phyloP scores from a whole-genome alignment of 2,113 vertebrate species.

The Semnornis frantzii region DNA sequence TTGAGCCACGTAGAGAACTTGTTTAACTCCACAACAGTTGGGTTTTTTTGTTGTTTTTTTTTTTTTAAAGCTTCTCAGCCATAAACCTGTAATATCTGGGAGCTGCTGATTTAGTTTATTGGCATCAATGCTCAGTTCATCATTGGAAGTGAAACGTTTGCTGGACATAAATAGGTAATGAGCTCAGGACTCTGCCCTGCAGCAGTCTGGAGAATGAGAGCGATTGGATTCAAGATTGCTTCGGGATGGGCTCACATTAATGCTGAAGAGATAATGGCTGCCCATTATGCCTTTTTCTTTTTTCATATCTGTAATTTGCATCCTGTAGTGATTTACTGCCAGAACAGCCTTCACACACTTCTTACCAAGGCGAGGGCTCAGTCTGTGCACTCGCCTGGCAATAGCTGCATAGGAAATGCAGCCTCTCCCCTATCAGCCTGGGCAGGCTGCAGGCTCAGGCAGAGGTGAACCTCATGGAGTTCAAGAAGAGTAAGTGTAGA shows the following conservation, averaged over 20 bases:
- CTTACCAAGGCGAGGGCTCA: background rate
- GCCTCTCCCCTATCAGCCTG: background rate
- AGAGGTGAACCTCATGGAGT: too few species aligned
- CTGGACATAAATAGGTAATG: background rate
- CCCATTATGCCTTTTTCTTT: background rate
- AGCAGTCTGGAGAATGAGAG: background rate
- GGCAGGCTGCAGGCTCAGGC: too few species aligned
- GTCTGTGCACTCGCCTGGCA: background rate
- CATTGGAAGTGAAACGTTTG: background rate
- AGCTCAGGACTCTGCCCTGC: background rate
- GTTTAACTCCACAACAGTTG: background rate
- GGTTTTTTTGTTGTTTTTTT: too few species aligned
- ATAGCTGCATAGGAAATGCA: background rate
- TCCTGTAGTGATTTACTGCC: background rate
- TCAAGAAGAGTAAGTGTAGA: too few species aligned
- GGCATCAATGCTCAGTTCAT: background rate
- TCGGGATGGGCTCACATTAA: background rate
- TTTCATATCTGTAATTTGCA: background rate
- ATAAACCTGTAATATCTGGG: background rate
- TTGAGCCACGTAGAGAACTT: rapidly evolving
- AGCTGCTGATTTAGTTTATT: background rate
- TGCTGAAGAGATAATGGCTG: background rate
- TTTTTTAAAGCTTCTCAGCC: background rate
- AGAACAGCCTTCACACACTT: background rate
- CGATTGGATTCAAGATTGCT: slow-evolving; percentile 22